phyloP scores from a whole-genome alignment of 2,797 vertebrate species.

The Lophius americanus region DNA sequence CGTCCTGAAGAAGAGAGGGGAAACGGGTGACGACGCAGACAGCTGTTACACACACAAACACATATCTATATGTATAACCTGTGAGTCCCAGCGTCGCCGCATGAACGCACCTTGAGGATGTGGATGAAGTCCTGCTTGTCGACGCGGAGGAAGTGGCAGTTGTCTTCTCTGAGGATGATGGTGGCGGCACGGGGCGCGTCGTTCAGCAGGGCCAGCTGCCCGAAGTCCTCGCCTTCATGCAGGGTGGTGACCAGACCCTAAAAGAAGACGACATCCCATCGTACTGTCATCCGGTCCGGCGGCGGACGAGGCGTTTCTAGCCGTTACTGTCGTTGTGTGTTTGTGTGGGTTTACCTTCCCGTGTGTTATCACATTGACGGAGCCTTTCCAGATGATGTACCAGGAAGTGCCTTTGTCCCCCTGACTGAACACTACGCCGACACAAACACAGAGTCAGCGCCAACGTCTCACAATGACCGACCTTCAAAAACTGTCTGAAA shows the following conservation, averaged over 20 bases:
- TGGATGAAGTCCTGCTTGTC: constrained; percentile 96
- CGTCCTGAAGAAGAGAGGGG: constrained; percentile 82
- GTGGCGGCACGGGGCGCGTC: constrained; percentile 93
- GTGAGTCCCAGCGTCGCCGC: too few species aligned
- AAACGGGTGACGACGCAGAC: too few species aligned
- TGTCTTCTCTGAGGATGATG: constrained; percentile 93
- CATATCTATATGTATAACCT: too few species aligned
- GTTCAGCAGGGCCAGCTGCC: constrained; percentile 93
- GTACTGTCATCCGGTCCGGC: too few species aligned
- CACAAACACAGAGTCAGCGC: constrained; percentile 14
- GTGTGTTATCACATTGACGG: constrained; percentile 96
- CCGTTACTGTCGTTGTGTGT: too few species aligned
- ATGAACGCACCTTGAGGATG: constrained; percentile 88
- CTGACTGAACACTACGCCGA: constrained; percentile 91
- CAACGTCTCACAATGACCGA: too few species aligned
- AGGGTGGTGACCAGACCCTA: constrained; percentile 93
- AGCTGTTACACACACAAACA: too few species aligned
- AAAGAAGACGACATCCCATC: neutral
- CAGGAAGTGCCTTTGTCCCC: constrained; percentile 97
- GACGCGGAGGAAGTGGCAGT: constrained; percentile 94
- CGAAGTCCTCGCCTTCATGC: constrained; percentile 95
- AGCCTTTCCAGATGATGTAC: constrained; percentile 99
- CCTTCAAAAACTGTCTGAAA: too few species aligned
- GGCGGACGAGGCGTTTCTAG: too few species aligned
- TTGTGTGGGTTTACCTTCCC: constrained; percentile 85